Evolutionary conservation across 1,140 invertebrate genomes (phyloP), one percentile per base, ranked within the genome.

Genomic region (Planococcus citri): DNA sequence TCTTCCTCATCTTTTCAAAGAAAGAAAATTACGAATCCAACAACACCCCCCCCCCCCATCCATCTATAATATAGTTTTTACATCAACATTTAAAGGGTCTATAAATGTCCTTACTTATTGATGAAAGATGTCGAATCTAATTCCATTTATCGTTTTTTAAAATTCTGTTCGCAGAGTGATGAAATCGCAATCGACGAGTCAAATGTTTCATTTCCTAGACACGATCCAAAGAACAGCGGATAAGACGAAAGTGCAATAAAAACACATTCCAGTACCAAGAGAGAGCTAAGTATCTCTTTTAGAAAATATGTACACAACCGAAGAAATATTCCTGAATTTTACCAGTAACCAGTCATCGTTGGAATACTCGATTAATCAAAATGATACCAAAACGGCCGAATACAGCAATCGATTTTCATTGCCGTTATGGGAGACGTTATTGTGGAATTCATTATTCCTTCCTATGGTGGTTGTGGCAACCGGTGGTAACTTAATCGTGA

Each of bases 401-500:
- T 70, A 69, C 9, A 69, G 68, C 29, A 75, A 76, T 61, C 72
- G 73, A 67, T 94, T 90, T 75, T 87, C 89, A 71, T 76, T 93
- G 22, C 91, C 91, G 0, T 86, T 87, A 83, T 94, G 91, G 90
- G 83, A 88, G 51, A 88, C 94, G 79, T 79, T 92, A 60, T 78
- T 94, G 17, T 95, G 92, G 91, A 89, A 85, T 58, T 80, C 89
- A 27, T 78, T 94, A 9, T 96, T 93, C 77, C 86, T 87, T 0
- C 83, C 83, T 0, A 95, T 97, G 88, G 90, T 96, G 12, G 83
- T 90, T 70, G 89, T 95, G 57, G 91, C 94, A n/a, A 91, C 92
- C 12, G 87, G 90, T 29, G 92, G 94, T 0, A 97, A 97, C 78
- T 79, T 95, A 37, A 93, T 96, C 73, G 94, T 97, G 60, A 94